Evolutionary conservation across 1,140 invertebrate genomes (phyloP).

Genomic region (Galendromus occidentalis): DNA sequence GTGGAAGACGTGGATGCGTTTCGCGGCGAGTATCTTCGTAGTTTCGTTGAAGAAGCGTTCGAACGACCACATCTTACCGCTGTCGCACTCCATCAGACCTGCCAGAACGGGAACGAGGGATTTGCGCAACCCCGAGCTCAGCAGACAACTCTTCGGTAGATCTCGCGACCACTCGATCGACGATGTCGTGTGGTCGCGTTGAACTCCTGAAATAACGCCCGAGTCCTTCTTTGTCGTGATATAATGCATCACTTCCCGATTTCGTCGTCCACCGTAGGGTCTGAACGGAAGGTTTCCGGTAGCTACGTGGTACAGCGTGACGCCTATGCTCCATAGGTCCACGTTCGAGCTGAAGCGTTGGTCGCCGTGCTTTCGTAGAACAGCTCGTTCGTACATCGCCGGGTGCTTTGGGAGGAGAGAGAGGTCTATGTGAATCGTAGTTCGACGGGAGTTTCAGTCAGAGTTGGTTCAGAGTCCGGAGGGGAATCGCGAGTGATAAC

Average conservation of each 20-base stretch:
- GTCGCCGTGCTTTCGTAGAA: conserved; percentile 51
- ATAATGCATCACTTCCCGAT: conserved; percentile 47
- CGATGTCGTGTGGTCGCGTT: conserved; percentile 50
- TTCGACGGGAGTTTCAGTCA: background rate
- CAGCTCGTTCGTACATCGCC: conserved; percentile 81
- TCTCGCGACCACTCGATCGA: conserved; percentile 74
- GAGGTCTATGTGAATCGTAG: background rate
- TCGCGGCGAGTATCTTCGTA: conserved; percentile 33
- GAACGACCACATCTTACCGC: conserved; percentile 73
- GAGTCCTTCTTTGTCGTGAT: conserved; percentile 55
- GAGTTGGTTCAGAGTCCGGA: background rate
- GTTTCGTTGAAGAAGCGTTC: conserved; percentile 74
- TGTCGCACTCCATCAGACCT: conserved; percentile 70
- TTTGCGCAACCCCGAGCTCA: conserved; percentile 45
- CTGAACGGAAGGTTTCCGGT: conserved; percentile 77
- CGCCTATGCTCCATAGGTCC: conserved; percentile 88
- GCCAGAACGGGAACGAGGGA: conserved; percentile 74
- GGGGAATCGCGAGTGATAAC: background rate
- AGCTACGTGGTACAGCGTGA: conserved; percentile 83
- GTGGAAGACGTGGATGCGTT: conserved; percentile 47
- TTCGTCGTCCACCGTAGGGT: conserved; percentile 72
- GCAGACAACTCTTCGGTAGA: conserved; percentile 60
- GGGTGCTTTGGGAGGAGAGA: conserved; percentile 42
- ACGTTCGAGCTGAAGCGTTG: conserved; percentile 76
- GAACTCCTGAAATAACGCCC: conserved; percentile 78